Evolutionary conservation across 2,113 vertebrate genomes (phyloP), one percentile per base, ranked within the genome.

Genomic region (Perca schrenkii): DNA sequence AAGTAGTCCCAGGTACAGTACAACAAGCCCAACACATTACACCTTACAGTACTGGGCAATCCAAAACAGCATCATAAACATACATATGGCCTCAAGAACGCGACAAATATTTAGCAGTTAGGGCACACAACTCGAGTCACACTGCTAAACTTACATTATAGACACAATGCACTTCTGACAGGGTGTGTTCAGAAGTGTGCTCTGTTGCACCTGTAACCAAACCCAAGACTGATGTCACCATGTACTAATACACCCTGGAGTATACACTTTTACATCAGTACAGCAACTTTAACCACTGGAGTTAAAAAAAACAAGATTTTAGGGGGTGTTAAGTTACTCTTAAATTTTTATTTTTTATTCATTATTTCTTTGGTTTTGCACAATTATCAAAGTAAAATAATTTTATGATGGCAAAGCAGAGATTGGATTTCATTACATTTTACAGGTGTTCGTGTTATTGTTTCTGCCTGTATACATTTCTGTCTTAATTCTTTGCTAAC

Each of bases 1-100:
- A 88, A 80, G 15, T 95, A 22, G 70, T 86, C 56, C 91, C 94
- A 93, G 94, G 95, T 96, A 91, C 15, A 43, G 10, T 2, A 31
- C 31, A n/a, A 34, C 54, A 60, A 63, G 49, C 50, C 31, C 50
- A n/a, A 19, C 6, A 53, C 47, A 5, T 63, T 12, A 57, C 70
- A 80, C 6, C 6, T 12, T 19, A 15, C 13, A 71, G n/a, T 8
- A 16, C 36, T 31, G 43, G 3, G 13, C 5, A 56, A 2, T 57
- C 52, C 13, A 43, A 43, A 54, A 52, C 6, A 7, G 40, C 16
- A 25, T 43, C 47, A 31, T 17, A 46, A 19, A 53, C 8, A 8
- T 8, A 8, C 2, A 31, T 8, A 22, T 19, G 28, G 15, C 34
- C n/a, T 25, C 15, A 40, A 53, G 14, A 63, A 17, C 3, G 1